Base-by-base conservation (phyloP, 1,140 invertebrate genomes). In the Chironomus striatipennis region DNA sequence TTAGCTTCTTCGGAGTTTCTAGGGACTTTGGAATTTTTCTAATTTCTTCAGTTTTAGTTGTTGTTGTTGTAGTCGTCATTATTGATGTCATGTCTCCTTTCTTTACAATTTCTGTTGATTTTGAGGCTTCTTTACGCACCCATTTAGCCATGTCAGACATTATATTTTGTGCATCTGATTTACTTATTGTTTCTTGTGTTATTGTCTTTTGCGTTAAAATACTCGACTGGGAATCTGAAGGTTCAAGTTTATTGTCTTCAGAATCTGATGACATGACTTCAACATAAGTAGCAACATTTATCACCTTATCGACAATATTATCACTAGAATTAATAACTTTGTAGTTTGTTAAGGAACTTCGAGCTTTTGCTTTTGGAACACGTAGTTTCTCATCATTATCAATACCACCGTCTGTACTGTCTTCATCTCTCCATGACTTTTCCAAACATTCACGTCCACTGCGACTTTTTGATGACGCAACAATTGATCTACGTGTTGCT, bases 401-500 rank as follows among this genome's bases (percentile, higher is more conserved):
- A 75, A 76, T 76, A 9, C 65, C 65, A 10, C 81, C 81, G 72
- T 82, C 81, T 43, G 81, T 82, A 76, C 81, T 82, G 73, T 82
- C 81, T 72, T 76, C 76, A 47, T 76, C 76, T 47, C 75, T 73
- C 12, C 77, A 75, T 64, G 77, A 75, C 24, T 76, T 74, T 18
- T 75, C 73, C 12, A 77, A 9, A 17, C 73, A 73, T 82, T 90
- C 90, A 79, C 87, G 86, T 43, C 91, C 93, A 80, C 91, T 93
- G 78, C 92, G 87, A 79, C 90, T 93, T 82, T 91, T 90, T 2
- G 93, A 92, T 70, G 91, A 93, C n/a, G 92, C 90, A 34, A 95
- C 82, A 74, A 95, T 93, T 81, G 94, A 95, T 80, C 93, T 92
- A 18, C 93, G 86, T 80, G 94, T 94, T 64, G 93, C 3, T 73